Evolutionary conservation across 92 coral and sea anemone species (phyloP).

Genomic region (Phenganax subtilis): DNA sequence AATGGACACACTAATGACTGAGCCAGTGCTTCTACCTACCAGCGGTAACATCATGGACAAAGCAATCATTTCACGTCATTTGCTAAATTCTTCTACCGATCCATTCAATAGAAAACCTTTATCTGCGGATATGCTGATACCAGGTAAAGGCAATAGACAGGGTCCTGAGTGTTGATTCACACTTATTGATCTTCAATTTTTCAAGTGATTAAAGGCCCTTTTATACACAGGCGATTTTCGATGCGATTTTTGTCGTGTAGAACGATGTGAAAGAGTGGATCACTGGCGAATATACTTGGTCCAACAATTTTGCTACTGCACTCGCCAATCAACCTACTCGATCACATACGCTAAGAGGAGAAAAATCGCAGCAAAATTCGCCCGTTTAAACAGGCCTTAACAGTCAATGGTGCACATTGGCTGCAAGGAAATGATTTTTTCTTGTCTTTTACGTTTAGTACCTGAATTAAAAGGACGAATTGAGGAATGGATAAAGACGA

Average conservation of each 20-base stretch:
- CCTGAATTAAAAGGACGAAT: conserved; percentile 60
- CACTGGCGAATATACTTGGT: too few relatives aligned
- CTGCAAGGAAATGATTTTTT: neutral
- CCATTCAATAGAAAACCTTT: conserved; percentile 94
- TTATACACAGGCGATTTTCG: too few relatives aligned
- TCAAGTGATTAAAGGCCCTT: too few relatives aligned
- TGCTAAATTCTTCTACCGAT: conserved; percentile 89
- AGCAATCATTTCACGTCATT: conserved; percentile 82
- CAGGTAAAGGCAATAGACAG: conserved; percentile 54
- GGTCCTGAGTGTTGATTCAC: neutral
- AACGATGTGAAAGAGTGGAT: too few relatives aligned
- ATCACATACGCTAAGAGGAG: too few relatives aligned
- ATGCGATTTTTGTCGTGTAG: too few relatives aligned
- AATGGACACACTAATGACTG: conserved; percentile 91
- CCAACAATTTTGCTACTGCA: too few relatives aligned
- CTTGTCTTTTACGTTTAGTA: conserved; percentile 45
- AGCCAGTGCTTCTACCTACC: conserved; percentile 93
- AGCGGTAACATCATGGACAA: conserved; percentile 97
- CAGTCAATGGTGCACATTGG: neutral
- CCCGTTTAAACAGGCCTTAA: neutral
- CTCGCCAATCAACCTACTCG: too few relatives aligned
- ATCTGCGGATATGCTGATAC: conserved; percentile 77
- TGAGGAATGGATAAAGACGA: conserved; percentile 58
- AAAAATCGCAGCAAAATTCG: too few relatives aligned
- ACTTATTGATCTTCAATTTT: too few relatives aligned